A percentile compares a stretch with the other conserved stretches of the same genome.
Conservation (phyloP, 2,797 vertebrate species). For the Danio aesculapii region DNA sequence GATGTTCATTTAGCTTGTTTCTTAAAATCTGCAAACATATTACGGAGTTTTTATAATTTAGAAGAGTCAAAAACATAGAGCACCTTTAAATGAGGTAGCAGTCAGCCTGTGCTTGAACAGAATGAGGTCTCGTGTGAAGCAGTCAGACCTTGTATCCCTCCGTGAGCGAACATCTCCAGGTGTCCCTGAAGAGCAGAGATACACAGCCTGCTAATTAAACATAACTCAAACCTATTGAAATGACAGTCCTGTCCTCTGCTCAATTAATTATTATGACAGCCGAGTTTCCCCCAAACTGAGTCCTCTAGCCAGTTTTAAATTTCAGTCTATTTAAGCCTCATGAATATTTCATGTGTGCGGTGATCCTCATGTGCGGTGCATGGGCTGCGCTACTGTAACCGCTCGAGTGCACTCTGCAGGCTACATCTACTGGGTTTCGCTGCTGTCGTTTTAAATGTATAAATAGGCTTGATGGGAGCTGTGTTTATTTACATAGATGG, state of each 20-base stretch:
- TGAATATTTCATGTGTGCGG: conserved; percentile 49
- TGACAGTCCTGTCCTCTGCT: conserved; percentile 35
- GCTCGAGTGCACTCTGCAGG: conserved; percentile 13
- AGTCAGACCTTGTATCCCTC: conserved; percentile 25
- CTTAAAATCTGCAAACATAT: no score
- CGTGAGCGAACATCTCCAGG: conserved; percentile 37
- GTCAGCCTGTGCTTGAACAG: conserved; percentile 36
- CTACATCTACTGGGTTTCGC: not conserved
- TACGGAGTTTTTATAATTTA: no score
- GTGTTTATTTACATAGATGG: conserved; percentile 21
- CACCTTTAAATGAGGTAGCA: not conserved
- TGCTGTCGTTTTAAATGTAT: not conserved
- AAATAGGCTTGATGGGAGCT: not conserved
- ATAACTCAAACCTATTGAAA: conserved; percentile 65
- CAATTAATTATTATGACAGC: conserved; percentile 68
- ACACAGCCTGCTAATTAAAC: conserved; percentile 68
- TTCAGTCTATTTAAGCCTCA: conserved; percentile 56
- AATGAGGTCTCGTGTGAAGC: conserved; percentile 37
- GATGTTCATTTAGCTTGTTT: no score
- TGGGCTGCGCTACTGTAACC: not conserved
- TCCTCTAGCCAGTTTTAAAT: conserved; percentile 38
- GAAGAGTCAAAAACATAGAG: no score
- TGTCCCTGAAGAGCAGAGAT: conserved; percentile 53
- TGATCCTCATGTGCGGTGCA: not conserved
- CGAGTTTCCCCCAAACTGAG: conserved; percentile 39